Evolutionary conservation across 2,113 vertebrate species (phyloP).

Genomic region (Helogale parvula): DNA sequence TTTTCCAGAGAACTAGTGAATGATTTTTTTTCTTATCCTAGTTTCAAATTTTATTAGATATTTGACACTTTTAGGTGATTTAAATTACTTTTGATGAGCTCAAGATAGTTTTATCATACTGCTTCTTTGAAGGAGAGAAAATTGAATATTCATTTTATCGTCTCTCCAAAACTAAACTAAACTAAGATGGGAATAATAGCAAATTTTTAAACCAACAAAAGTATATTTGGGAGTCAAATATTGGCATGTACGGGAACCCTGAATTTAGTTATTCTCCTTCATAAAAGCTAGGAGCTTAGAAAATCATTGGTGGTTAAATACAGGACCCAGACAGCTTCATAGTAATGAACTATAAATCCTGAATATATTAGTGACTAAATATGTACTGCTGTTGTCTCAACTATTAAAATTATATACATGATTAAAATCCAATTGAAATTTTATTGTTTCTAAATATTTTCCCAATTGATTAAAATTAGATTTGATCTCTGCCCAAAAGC

Average conservation of each 20-base stretch:
- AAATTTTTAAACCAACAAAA: neutral
- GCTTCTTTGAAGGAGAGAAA: slow-evolving; percentile 11
- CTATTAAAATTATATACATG: slow-evolving; percentile 31
- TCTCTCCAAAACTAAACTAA: neutral
- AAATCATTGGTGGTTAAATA: neutral
- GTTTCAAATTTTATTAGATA: slow-evolving; percentile 49
- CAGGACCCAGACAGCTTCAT: neutral
- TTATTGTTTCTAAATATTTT: slow-evolving; percentile 20
- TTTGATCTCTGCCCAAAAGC: neutral
- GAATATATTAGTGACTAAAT: neutral
- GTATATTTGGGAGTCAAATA: neutral
- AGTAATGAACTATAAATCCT: neutral
- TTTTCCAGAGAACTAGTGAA: slow-evolving; percentile 45
- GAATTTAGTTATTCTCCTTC: neutral
- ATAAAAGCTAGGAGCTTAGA: neutral
- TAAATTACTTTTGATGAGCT: slow-evolving; percentile 15
- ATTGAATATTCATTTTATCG: slow-evolving; percentile 6
- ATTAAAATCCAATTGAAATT: slow-evolving; percentile 25
- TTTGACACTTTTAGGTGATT: neutral
- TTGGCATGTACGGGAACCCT: neutral
- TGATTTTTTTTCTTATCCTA: neutral
- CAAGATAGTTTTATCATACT: neutral
- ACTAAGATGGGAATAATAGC: neutral
- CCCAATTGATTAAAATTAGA: slow-evolving; percentile 29
- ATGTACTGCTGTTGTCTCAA: neutral